Conservation (phyloP, 2,888 invertebrate genomes). For the Synanthedon myopaeformis region DNA sequence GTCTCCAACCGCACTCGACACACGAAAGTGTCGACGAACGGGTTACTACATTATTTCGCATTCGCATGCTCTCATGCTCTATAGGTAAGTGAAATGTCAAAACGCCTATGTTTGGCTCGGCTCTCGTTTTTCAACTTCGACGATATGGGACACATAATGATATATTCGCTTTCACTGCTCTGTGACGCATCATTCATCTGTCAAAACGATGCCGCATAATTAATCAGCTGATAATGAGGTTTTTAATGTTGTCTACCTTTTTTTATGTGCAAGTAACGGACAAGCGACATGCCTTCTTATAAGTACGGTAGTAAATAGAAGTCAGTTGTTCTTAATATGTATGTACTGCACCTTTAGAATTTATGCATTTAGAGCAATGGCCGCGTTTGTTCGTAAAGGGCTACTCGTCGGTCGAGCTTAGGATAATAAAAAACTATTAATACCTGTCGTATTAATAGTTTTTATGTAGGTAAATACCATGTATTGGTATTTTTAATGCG, state of each 20-base stretch:
- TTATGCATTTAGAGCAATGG: no score
- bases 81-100: constrained; percentile 23
- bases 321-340: no score
- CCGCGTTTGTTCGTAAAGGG: no score
- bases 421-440: no score
- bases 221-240: constrained; percentile 48
- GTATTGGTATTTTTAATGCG: no score
- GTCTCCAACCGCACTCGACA: constrained; percentile 11
- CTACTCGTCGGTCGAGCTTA: no score
- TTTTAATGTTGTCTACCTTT: constrained; percentile 19
- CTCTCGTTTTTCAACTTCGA: constrained; percentile 15
- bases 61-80: constrained; percentile 5
- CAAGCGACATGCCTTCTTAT: neutral
- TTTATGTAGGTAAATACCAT: no score
- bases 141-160: constrained; percentile 46
- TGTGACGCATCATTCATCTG: constrained; percentile 23
- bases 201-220: constrained; percentile 23
- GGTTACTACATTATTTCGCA: neutral
- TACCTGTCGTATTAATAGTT: no score
- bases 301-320: no score
- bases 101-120: constrained; percentile 25
- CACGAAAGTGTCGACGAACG: neutral
- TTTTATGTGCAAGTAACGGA: neutral
- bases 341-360: no score
- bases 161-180: constrained; percentile 51